Evolutionary conservation across 35 echinoderm and acorn worm species (phyloP), one percentile per base, ranked within the genome.

Genomic region (Apostichopus californicus): DNA sequence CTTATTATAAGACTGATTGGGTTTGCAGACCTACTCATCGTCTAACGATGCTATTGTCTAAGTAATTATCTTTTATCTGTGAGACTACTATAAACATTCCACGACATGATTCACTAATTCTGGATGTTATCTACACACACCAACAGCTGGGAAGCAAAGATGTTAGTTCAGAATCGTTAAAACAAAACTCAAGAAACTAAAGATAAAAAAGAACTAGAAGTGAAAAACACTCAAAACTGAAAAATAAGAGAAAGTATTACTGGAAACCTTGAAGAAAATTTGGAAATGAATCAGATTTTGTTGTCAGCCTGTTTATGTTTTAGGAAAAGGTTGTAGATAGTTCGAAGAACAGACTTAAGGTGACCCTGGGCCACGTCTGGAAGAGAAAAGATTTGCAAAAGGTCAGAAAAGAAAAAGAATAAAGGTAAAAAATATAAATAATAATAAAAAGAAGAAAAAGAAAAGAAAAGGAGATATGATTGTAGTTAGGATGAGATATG

Each of bases 251-350:
- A 58, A 59, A 54, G 77, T 56, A 58, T 24, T 88, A 46, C 34
- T 46, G 34, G 63, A 78, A 93, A 93, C 92, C 92, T 93, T 73
- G 61, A 26, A 14, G 28, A 96, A 94, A 90, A 61, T 61, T 60
- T 46, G 46, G 14, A 20, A 87, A 90, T 61, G 64, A 83, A 68
- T 96, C 95, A 96, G 91, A 96, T 92, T 92, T 92, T 94, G 91
- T 92, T 94, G 90, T 99, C 95, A 22, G 77, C 90, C 90, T 99
- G 95, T 85, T 99, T 99, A 89, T 99, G 93, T 94, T 96, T 99
- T 81, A 96, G 95, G 89, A 99, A 99, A 89, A 99, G 93, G 91
- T 87, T 94, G 92, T 99, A 99, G 92, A 99, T 91, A 85, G 93
- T 94, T 55, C 97, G 93, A n/a, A 99, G 91, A 66, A 92, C 92